Conservation (phyloP, 2,888 invertebrate species). For the Platycheirus rosarum region DNA sequence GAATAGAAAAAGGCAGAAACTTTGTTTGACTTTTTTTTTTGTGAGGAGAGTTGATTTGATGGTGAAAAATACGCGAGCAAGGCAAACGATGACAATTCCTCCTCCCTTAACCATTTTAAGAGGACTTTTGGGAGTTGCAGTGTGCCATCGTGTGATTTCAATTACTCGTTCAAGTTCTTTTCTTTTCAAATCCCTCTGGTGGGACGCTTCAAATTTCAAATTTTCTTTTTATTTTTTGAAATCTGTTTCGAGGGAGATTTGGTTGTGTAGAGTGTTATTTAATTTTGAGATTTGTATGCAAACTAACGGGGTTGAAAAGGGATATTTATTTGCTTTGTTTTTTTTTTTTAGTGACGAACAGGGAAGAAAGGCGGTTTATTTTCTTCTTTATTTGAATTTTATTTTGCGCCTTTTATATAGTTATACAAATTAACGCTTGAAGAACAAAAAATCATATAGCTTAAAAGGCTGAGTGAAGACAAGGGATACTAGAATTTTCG, state of each 20-base stretch:
- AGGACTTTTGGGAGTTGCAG: constrained; percentile 45
- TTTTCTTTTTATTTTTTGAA: constrained; percentile 19
- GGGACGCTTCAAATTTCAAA: constrained; percentile 27
- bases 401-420: too few relatives aligned
- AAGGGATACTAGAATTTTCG: too few relatives aligned
- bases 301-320: neutral
- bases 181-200: constrained; percentile 34
- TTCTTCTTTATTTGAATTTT: too few relatives aligned
- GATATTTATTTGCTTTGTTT: too few relatives aligned
- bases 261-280: constrained; percentile 15
- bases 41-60: neutral
- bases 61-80: neutral
- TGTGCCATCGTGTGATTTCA: constrained; percentile 46
- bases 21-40: neutral
- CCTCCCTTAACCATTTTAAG: constrained; percentile 32
- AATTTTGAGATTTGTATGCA: constrained; percentile 21
- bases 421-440: too few relatives aligned
- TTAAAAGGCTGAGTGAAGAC: too few relatives aligned
- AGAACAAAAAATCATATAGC: too few relatives aligned
- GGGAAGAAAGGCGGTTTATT: too few relatives aligned
- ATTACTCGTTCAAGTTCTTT: constrained; percentile 40
- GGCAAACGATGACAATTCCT: constrained; percentile 13
- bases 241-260: neutral
- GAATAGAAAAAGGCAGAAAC: constrained; percentile 21
- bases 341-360: too few relatives aligned